phyloP scores from a whole-genome alignment of 2,113 vertebrate species.

The Glaucomys volans region DNA sequence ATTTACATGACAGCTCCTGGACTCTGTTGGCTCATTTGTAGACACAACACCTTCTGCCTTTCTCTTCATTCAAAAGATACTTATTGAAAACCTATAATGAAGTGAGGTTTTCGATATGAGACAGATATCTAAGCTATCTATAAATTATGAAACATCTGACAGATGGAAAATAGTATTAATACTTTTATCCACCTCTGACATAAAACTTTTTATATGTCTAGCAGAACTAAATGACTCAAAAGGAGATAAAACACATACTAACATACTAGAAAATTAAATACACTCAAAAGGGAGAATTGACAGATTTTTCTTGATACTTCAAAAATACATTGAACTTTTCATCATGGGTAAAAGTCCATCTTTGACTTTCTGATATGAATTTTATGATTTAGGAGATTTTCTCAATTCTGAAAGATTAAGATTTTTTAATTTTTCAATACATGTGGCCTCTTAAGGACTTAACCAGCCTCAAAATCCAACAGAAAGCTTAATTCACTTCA shows the following conservation, averaged over 20 bases:
- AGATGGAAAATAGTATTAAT: neutral
- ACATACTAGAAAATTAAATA: neutral
- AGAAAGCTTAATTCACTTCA: neutral
- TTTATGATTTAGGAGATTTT: slow-evolving; percentile 36
- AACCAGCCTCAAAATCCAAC: neutral
- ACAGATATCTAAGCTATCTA: neutral
- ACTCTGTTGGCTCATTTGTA: neutral
- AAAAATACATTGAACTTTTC: slow-evolving; percentile 6
- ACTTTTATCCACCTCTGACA: neutral
- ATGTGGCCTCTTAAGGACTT: neutral
- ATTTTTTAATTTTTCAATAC: slow-evolving; percentile 16
- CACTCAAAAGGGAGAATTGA: neutral
- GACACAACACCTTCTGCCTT: neutral
- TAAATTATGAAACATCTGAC: neutral
- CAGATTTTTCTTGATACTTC: neutral
- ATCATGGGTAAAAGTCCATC: neutral
- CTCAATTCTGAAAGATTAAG: neutral
- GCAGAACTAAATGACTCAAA: neutral
- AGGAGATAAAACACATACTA: neutral
- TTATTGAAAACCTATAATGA: neutral
- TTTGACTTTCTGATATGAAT: slow-evolving; percentile 10
- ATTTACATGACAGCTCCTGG: neutral
- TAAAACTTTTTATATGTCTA: neutral
- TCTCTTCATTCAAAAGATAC: neutral
- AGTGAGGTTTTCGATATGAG: neutral